Conservation (phyloP, 1,140 invertebrate species). For the Agrypnia vestita region DNA sequence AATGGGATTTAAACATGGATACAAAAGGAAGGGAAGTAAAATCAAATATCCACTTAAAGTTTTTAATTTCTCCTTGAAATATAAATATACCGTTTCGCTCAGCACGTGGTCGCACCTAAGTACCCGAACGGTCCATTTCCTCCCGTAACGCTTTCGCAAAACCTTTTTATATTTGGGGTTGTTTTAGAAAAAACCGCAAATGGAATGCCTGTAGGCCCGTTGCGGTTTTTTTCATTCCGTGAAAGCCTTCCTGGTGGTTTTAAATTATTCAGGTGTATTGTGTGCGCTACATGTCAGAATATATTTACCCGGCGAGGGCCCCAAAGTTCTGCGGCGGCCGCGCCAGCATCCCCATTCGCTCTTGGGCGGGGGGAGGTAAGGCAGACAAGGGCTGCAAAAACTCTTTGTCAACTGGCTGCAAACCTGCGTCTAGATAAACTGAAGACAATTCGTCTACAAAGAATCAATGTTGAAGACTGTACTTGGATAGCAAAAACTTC, state of each 20-base stretch:
- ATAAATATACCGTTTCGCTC: neutral
- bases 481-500: no score
- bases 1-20: no score
- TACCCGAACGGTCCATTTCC: conserved; percentile 17
- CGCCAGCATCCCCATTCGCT: neutral
- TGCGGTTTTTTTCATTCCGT: conserved; percentile 21
- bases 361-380: neutral
- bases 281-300: conserved; percentile 22
- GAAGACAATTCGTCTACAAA: no score
- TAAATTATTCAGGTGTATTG: conserved; percentile 21
- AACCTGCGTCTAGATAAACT: no score
- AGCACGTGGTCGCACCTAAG: conserved; percentile 7
- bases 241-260: neutral
- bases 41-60: no score
- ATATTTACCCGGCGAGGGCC: neutral
- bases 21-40: no score
- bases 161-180: conserved; percentile 26
- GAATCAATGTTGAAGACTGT: no score
- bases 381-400: neutral
- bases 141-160: neutral
- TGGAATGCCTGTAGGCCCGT: conserved; percentile 4
- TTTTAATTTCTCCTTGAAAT: conserved; percentile 1
- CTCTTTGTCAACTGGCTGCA: neutral
- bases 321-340: neutral
- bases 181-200: conserved; percentile 24